These are phyloP conservation scores for Trissolcus brochymenae DNA, from an alignment of 2,888 invertebrate genomes.

Conservation along the genomic window DNA sequence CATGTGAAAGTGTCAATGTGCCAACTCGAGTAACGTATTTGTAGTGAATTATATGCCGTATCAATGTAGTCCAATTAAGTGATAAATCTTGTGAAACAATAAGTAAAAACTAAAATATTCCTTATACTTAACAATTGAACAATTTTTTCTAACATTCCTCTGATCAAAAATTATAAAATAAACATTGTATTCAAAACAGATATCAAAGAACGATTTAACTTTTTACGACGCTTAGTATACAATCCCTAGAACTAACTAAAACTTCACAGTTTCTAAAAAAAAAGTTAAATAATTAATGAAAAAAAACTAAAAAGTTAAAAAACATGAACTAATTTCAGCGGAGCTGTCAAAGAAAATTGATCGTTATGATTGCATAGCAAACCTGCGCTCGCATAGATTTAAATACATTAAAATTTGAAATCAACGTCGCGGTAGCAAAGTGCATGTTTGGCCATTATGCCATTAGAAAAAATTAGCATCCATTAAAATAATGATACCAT, in stretches of 20 bases:
- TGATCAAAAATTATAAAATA: too few relatives aligned
- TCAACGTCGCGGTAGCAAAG: conserved; percentile 4
- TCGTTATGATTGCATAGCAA: conserved; percentile 9
- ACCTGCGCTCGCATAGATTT: conserved; percentile 11
- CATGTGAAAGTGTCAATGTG: conserved; percentile 24
- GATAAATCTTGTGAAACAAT: conserved; percentile 11
- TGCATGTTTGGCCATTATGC: conserved; percentile 9
- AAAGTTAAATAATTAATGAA: not conserved
- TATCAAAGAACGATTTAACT: too few relatives aligned
- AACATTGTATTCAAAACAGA: too few relatives aligned
- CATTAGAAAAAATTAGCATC: conserved; percentile 19
- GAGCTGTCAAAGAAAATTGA: not conserved
- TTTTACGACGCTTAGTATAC: too few relatives aligned
- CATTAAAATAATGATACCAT: conserved; percentile 17
- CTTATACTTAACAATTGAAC: too few relatives aligned
- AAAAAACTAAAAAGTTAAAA: conserved; percentile 8
- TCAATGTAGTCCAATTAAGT: not conserved
- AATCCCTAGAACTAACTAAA: too few relatives aligned
- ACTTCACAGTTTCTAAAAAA: not conserved
- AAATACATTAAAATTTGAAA: conserved; percentile 20
- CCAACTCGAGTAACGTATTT: conserved; percentile 11
- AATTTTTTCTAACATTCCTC: not conserved
- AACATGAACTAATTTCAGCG: conserved; percentile 4
- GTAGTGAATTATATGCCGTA: conserved; percentile 10
- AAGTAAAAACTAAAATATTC: too few relatives aligned